phyloP scores from a whole-genome alignment of 2,113 vertebrate species.

The Grammomys dolichurus region DNA sequence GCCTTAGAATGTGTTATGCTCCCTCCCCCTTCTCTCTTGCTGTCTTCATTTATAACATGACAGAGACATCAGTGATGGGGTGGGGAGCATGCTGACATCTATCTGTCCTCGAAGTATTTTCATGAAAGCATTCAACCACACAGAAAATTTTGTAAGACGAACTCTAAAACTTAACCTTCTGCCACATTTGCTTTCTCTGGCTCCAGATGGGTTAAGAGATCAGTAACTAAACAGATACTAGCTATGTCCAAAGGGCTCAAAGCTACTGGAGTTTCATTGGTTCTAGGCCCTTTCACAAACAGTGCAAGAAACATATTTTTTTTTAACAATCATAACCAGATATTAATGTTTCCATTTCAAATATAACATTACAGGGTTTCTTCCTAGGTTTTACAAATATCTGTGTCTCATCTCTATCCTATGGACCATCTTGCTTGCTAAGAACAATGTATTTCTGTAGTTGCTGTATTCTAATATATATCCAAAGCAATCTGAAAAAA shows the following conservation, averaged over 20 bases:
- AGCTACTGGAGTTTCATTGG: background rate
- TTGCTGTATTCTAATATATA: slow-evolving; percentile 24
- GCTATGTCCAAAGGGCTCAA: background rate
- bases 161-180: slow-evolving; percentile 45
- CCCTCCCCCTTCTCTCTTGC: too few species aligned
- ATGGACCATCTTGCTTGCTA: background rate
- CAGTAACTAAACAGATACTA: background rate
- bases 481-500: slow-evolving; percentile 6
- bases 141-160: background rate
- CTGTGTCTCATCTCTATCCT: slow-evolving; percentile 1
- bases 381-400: slow-evolving; percentile 25
- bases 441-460: background rate
- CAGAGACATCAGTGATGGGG: too few species aligned
- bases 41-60: too few species aligned
- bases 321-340: background rate
- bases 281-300: background rate
- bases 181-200: background rate
- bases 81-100: background rate
- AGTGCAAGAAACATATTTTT: background rate
- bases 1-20: too few species aligned
- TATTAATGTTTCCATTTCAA: background rate
- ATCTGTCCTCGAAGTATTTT: background rate
- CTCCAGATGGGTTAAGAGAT: background rate
- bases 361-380: slow-evolving; percentile 11
- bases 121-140: slow-evolving; percentile 19